phyloP scores from a whole-genome alignment of 2,797 vertebrate species.

The Pseudocheirus occidentalis region DNA sequence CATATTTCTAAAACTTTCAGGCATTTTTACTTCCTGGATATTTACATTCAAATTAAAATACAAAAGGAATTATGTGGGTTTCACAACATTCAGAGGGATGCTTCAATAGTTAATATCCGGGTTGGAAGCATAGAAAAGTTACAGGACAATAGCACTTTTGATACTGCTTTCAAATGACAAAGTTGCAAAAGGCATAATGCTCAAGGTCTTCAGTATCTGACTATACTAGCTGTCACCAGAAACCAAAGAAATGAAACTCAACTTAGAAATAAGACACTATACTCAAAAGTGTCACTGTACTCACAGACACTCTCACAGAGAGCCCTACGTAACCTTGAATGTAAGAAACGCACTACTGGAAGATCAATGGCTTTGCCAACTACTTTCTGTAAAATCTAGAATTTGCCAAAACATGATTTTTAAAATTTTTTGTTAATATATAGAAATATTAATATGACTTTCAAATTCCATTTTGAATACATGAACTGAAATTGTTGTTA shows the following conservation, averaged over 20 bases:
- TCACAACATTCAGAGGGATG: background rate
- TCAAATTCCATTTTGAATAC: background rate
- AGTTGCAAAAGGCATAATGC: background rate
- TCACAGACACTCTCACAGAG: no score
- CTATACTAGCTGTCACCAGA: background rate
- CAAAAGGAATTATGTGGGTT: background rate
- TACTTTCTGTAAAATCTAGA: background rate
- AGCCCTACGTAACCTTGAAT: background rate
- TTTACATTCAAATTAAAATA: background rate
- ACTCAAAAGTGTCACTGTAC: no score
- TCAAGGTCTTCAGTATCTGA: background rate
- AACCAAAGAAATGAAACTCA: background rate
- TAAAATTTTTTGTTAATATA: background rate
- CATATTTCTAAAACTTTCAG: background rate
- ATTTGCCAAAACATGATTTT: background rate
- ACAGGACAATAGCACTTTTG: background rate
- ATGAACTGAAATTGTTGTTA: background rate
- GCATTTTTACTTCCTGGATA: background rate
- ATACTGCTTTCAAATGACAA: background rate
- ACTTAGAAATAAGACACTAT: background rate
- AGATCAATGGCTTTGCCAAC: background rate
- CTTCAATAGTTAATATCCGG: background rate
- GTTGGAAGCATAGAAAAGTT: background rate
- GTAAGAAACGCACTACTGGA: background rate
- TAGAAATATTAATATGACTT: background rate